Evolutionary conservation across 2,888 invertebrate species (phyloP), one percentile per base, ranked within the genome.

Genomic region (Synanthedon formicaeformis): DNA sequence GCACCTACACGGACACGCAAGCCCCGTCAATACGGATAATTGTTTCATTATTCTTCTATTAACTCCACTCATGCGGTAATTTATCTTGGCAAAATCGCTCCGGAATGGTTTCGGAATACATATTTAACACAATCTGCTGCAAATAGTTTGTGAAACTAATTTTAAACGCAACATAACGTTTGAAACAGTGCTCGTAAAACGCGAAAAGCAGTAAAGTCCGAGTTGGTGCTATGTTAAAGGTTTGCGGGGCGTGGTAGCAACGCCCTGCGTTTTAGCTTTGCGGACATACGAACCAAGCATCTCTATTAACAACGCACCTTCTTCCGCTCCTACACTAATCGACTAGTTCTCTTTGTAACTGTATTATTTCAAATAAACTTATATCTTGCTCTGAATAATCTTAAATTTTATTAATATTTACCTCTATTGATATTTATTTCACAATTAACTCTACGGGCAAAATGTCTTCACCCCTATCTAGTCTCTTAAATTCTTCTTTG

Each of bases 41-140:
- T 85, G 84, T 85, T 84, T 81, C 85, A 86, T 86, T 86, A 86
- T 84, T 84, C 77, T 82, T 81, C 77, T 82, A 85, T 86, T 86
- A 86, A 86, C 85, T 86, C 80, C 75, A 67, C 70, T 77, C 74
- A 70, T 62, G 71, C 69, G 69, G 70, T 71, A 66, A 81, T 80
- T 77, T 78, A 72, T 82, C 73, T 73, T 63, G 60, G 64, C 60
- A 61, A 50, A 16, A 14, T 45, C 45, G n/a, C 58, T 55, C 45
- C 52, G 34, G 34, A 34, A 50, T 50, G 50, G 50, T 34, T 34
- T 34, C 34, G 34, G 34, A 34, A 34, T 10, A 14, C 45, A 45
- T 45, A 34, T 45, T 45, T 45, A 45, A 45, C 45, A 45, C 45
- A n/a, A 13, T 13, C 14, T 45, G n/a, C 45, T 45, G 45, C 45